Percentiles rank a stretch among this genome's conserved stretches.
Conservation (phyloP, 2,113 vertebrate species). For the Heptranchias perlo region DNA sequence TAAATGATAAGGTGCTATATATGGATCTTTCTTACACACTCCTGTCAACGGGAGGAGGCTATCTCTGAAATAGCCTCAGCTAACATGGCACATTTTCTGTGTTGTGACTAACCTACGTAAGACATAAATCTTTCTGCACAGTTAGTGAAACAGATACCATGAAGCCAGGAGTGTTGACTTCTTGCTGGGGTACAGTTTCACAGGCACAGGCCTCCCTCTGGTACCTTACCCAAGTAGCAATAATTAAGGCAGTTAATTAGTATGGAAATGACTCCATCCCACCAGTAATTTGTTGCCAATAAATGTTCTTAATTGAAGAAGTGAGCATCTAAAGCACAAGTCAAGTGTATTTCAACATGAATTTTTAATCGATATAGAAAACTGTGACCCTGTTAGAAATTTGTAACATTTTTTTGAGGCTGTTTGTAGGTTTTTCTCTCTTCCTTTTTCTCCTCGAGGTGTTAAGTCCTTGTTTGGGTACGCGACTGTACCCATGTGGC, state of each 20-base stretch:
- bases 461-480: background rate
- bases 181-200: background rate
- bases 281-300: background rate
- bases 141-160: background rate
- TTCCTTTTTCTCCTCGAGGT: background rate
- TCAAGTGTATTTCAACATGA: too few species aligned
- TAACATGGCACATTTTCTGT: background rate
- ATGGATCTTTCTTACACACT: background rate
- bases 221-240: background rate
- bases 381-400: too few species aligned
- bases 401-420: background rate
- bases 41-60: too few species aligned
- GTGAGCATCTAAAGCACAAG: too few species aligned
- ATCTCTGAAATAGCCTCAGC: background rate
- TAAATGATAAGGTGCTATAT: background rate
- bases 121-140: background rate
- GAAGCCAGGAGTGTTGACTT: background rate
- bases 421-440: background rate
- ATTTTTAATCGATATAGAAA: too few species aligned
- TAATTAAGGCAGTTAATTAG: background rate
- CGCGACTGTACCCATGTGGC: background rate
- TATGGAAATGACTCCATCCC: background rate
- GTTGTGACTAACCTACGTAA: background rate
- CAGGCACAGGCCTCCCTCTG: background rate
- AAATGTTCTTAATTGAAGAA: background rate